Evolutionary conservation across 2,797 vertebrate genomes (phyloP).

Genomic region (Lutjanus argentimaculatus): DNA sequence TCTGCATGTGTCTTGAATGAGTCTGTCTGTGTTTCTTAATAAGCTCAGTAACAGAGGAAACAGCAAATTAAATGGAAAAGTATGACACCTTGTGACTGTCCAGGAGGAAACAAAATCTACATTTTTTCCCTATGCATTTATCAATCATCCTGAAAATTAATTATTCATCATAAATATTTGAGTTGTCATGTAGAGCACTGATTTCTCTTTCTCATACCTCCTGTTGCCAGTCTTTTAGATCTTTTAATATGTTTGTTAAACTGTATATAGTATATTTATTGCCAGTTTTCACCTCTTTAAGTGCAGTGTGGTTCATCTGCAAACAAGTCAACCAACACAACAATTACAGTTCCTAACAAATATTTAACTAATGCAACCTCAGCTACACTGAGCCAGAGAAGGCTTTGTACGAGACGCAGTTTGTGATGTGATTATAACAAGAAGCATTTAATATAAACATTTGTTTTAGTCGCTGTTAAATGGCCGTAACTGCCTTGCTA

Average conservation of each 20-base stretch:
- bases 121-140: neutral
- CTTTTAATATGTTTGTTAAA: neutral
- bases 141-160: neutral
- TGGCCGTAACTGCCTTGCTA: conserved; percentile 15
- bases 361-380: neutral
- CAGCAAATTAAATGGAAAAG: conserved; percentile 34
- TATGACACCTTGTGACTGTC: conserved; percentile 41
- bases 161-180: neutral
- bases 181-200: neutral
- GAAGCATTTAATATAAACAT: conserved; percentile 9
- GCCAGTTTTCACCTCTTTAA: neutral
- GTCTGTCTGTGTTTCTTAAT: conserved; percentile 43
- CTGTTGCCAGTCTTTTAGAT: neutral
- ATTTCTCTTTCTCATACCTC: neutral
- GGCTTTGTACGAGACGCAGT: neutral
- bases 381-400: conserved; percentile 22
- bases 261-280: neutral
- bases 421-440: conserved; percentile 15
- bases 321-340: conserved; percentile 17
- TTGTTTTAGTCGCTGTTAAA: conserved; percentile 28
- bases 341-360: conserved; percentile 26
- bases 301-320: neutral
- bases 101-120: conserved; percentile 4
- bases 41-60: conserved; percentile 21
- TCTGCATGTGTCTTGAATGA: conserved; percentile 37